Conservation (phyloP, 2,797 vertebrate genomes). For the Malacoraja senta region DNA sequence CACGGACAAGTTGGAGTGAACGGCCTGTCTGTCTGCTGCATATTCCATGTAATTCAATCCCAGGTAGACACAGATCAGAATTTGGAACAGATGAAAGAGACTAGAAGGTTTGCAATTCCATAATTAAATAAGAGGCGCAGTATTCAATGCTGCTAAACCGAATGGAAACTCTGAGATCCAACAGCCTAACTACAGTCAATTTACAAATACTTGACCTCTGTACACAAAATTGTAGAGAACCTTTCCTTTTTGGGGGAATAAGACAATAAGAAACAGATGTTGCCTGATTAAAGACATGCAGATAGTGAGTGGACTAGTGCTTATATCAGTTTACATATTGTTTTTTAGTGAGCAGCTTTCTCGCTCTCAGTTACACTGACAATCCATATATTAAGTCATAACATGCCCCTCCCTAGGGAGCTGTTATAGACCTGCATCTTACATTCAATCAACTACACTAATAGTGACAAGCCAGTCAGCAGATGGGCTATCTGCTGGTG, state of each 20-base stretch:
- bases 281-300: conserved; percentile 34
- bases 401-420: conserved; percentile 27
- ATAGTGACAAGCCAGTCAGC: conserved; percentile 27
- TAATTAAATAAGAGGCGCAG: background rate
- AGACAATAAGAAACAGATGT: conserved; percentile 34
- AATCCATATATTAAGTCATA: conserved; percentile 39
- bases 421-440: conserved; percentile 23
- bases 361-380: conserved; percentile 31
- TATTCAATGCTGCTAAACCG: conserved; percentile 14
- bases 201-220: conserved; percentile 19
- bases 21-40: no score
- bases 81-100: conserved; percentile 26
- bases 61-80: background rate
- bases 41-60: background rate
- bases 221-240: background rate
- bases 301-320: background rate
- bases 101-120: conserved; percentile 5
- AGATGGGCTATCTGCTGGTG: conserved; percentile 14
- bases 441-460: conserved; percentile 34
- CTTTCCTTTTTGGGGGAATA: conserved; percentile 15
- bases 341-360: conserved; percentile 27
- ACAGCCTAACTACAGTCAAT: conserved; percentile 16
- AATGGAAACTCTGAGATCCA: background rate
- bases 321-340: conserved; percentile 36
- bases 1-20: no score